Conservation (phyloP, 1,140 invertebrate species). For the Orussus abietinus region DNA sequence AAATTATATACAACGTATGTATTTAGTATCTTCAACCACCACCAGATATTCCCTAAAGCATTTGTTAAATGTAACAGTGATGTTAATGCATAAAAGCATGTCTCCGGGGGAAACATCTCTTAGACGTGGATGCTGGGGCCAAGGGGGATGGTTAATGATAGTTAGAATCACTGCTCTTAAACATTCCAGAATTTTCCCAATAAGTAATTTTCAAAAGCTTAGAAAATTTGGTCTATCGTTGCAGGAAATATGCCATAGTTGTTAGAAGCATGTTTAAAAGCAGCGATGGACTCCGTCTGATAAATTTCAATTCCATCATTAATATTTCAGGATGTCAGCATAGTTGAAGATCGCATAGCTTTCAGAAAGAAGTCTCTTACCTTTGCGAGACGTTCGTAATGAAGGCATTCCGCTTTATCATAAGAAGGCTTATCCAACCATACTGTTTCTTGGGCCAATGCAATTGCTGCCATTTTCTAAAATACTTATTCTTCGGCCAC, state of each 20-base stretch:
- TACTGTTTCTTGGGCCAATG: constrained; percentile 48
- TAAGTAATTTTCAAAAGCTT: too few relatives aligned
- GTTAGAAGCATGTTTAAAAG: too few relatives aligned
- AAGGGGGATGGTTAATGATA: constrained; percentile 1
- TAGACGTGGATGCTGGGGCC: constrained; percentile 24
- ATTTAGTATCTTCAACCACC: too few relatives aligned
- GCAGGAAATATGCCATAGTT: too few relatives aligned
- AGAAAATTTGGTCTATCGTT: too few relatives aligned
- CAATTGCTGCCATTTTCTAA: constrained; percentile 32
- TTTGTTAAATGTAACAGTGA: constrained; percentile 29
- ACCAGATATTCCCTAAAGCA: constrained; percentile 44
- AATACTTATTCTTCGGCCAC: constrained; percentile 10
- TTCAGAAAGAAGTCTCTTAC: too few relatives aligned
- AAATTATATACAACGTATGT: too few relatives aligned
- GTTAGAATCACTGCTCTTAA: constrained; percentile 8
- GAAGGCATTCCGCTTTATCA: constrained; percentile 53
- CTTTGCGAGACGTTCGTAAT: constrained; percentile 50
- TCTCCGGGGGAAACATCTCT: constrained; percentile 16
- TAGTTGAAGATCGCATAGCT: too few relatives aligned
- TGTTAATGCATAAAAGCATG: constrained; percentile 15
- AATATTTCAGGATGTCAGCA: too few relatives aligned
- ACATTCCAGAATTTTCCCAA: too few relatives aligned
- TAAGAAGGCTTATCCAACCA: constrained; percentile 55
- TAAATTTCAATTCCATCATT: too few relatives aligned
- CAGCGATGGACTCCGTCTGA: too few relatives aligned